Evolutionary conservation across 2,888 invertebrate genomes (phyloP).

Genomic region (Charanyca ferruginea): DNA sequence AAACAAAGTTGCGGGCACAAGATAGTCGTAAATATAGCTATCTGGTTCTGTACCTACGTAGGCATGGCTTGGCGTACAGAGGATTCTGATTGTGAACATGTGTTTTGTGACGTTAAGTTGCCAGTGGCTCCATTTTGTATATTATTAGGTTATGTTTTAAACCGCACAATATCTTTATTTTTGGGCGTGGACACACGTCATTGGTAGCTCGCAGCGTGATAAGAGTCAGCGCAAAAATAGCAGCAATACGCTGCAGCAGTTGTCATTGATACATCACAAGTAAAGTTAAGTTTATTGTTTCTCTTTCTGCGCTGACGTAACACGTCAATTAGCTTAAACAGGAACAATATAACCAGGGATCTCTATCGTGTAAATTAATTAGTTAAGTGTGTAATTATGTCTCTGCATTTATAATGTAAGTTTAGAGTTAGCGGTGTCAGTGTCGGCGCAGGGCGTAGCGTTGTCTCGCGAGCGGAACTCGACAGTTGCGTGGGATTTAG

Average conservation of each 20-base stretch:
- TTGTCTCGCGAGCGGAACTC: conserved; percentile 53
- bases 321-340: conserved; percentile 37
- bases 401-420: conserved; percentile 65
- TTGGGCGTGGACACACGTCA: conserved; percentile 22
- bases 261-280: background rate
- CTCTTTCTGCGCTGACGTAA: background rate
- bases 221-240: background rate
- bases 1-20: no score
- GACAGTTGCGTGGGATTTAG: background rate
- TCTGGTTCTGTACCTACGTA: no score
- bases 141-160: background rate
- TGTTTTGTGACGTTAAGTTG: no score
- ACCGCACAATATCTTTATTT: conserved; percentile 40
- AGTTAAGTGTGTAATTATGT: conserved; percentile 60
- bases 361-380: conserved; percentile 63
- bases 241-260: no score
- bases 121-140: background rate
- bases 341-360: conserved; percentile 62
- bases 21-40: no score
- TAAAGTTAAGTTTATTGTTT: background rate
- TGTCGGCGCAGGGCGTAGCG: conserved; percentile 53
- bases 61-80: background rate
- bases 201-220: conserved; percentile 30
- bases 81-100: background rate
- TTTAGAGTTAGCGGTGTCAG: conserved; percentile 54